Percentiles rank a stretch among this genome's conserved stretches.
These are phyloP conservation scores for Formicarius rufipectus DNA, from an alignment of 2,113 vertebrate species.

Conservation along the genomic window DNA sequence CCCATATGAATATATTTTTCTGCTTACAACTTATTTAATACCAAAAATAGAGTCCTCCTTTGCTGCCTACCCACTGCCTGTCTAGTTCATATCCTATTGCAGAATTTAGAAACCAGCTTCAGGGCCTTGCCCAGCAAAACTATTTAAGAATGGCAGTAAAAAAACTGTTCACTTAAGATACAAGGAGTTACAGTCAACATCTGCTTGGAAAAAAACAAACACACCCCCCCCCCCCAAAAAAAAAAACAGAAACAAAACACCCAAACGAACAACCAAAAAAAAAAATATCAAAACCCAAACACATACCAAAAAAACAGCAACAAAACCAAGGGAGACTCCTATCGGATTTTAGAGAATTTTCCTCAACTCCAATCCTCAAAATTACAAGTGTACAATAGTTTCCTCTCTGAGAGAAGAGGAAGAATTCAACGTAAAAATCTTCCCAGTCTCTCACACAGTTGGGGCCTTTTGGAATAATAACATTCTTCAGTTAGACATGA, in stretches of 20 bases:
- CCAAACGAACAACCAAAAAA: not conserved
- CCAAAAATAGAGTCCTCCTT: not conserved
- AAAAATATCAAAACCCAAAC: not conserved
- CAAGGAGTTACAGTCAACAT: not conserved
- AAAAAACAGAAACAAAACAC: too few relatives aligned
- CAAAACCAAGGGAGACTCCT: not conserved
- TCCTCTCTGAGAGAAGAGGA: not conserved
- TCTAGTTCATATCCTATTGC: not conserved
- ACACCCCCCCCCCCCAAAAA: too few relatives aligned
- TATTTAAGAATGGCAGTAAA: not conserved
- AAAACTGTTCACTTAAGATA: not conserved
- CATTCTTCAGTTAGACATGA: not conserved
- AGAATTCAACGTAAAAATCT: not conserved
- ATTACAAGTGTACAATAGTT: not conserved
- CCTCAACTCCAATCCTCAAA: not conserved
- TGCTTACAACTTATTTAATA: constrained; percentile 33
- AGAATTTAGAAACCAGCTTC: not conserved
- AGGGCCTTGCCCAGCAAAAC: not conserved
- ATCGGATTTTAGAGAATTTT: not conserved
- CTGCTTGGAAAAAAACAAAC: not conserved
- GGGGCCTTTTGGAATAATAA: not conserved
- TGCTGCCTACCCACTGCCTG: not conserved
- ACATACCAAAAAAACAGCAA: too few relatives aligned
- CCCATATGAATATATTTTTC: not conserved
- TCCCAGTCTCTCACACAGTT: not conserved